Conservation (phyloP, 2,888 invertebrate species). For the Ecliptopera silaceata region DNA sequence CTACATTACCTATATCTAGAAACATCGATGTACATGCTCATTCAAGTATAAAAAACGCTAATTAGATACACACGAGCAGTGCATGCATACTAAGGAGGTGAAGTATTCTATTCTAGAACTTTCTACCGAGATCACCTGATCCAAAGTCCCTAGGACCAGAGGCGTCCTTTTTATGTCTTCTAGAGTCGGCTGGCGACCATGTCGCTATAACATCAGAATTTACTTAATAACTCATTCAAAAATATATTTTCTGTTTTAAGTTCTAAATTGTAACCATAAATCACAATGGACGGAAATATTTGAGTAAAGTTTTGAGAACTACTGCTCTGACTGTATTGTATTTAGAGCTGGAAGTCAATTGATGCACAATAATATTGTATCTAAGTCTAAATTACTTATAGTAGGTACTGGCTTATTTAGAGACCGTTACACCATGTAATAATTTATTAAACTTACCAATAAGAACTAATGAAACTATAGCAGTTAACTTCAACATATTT, state of each 20-base stretch:
- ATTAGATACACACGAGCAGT: neutral
- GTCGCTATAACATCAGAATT: conserved; percentile 50
- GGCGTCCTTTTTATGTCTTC: conserved; percentile 62
- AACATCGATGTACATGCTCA: too few species aligned
- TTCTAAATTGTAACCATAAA: too few species aligned
- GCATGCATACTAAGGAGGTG: conserved; percentile 19
- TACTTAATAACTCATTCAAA: neutral
- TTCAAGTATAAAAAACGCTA: too few species aligned
- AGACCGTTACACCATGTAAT: neutral
- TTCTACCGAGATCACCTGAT: conserved; percentile 50
- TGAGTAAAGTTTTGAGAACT: too few species aligned
- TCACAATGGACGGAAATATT: too few species aligned
- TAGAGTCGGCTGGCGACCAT: conserved; percentile 65
- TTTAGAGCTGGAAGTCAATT: too few species aligned
- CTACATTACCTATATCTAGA: too few species aligned
- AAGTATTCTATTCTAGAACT: conserved; percentile 7
- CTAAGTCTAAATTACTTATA: neutral
- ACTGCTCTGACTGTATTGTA: too few species aligned
- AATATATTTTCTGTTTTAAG: too few species aligned
- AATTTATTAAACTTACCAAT: conserved; percentile 60
- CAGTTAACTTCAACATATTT: conserved; percentile 67
- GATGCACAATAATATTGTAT: neutral
- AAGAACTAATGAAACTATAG: conserved; percentile 65
- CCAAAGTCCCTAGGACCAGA: conserved; percentile 52
- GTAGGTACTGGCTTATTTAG: too few species aligned